These are phyloP conservation scores for Thereva nobilitata DNA, from an alignment of 2,888 invertebrate species.

Conservation along the genomic window DNA sequence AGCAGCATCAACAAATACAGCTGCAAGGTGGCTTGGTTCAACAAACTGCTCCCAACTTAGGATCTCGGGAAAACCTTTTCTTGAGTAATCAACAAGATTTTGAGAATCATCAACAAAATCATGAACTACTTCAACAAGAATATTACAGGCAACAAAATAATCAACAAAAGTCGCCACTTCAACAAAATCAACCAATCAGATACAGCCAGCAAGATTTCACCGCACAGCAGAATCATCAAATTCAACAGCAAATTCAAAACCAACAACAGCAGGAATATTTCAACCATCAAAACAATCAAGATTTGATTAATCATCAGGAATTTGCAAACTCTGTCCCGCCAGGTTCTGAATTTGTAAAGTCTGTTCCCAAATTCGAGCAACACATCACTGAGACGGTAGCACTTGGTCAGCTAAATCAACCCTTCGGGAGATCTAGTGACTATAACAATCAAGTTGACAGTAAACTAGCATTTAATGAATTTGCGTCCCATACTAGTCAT, in stretches of 20 bases:
- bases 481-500: slow-evolving; percentile 42
- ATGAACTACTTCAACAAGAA: too few relatives aligned
- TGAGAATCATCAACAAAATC: slow-evolving; percentile 20
- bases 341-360: slow-evolving; percentile 72
- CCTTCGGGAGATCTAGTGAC: slow-evolving; percentile 32
- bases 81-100: slow-evolving; percentile 16
- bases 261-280: slow-evolving; percentile 42
- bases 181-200: slow-evolving; percentile 46
- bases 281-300: not conserved
- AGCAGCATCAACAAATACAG: slow-evolving; percentile 48
- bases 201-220: slow-evolving; percentile 46
- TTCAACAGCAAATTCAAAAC: slow-evolving; percentile 56
- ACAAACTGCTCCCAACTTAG: slow-evolving; percentile 51
- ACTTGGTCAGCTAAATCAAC: slow-evolving; percentile 47
- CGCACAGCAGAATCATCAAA: slow-evolving; percentile 49
- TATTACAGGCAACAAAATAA: slow-evolving; percentile 40
- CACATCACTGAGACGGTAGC: slow-evolving; percentile 67
- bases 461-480: slow-evolving; percentile 34
- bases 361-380: slow-evolving; percentile 79
- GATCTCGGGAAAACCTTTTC: slow-evolving; percentile 46
- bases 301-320: slow-evolving; percentile 20
- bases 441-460: slow-evolving; percentile 36
- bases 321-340: slow-evolving; percentile 12
- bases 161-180: slow-evolving; percentile 51
- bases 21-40: slow-evolving; percentile 11